Base-by-base conservation (phyloP, 1,140 invertebrate genomes). In the Temnothorax curvispinosus region DNA sequence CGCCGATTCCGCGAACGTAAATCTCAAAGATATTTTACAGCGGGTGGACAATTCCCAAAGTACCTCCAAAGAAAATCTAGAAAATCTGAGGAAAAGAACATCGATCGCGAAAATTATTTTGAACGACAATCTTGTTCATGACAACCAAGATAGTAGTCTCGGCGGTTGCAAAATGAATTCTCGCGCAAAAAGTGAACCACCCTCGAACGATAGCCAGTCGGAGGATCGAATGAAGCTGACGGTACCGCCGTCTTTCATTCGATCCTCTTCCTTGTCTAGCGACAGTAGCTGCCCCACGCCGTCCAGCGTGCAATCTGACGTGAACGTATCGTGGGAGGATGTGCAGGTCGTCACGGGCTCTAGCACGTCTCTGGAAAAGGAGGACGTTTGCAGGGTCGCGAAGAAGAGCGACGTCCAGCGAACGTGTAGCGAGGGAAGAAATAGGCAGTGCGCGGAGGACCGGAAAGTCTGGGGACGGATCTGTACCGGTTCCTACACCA, bases 401-500 rank as follows among this genome's bases (percentile, higher is more conserved):
- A 84, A 56, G 35, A 89, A n/a, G 81, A 88, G 60, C 67, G 91
- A 89, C 11, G 65, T 67, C 6, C 88, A 90, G 69, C 86, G 88
- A 72, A 86, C 85, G 21, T 85, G 75, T n/a, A 92, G 85, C 54
- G 71, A 91, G 15, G 86, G 47, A 85, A 92, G 87, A 76, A 78
- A 54, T n/a, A 91, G 76, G 5, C 86, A 87, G 1, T 78, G 76
- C 84, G 0, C 90, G 27, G 92, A 93, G 3, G 92, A 93, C 27
- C 94, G 92, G 18, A 93, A 90, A 38, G 56, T 94, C 8, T 93
- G 93, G 95, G 95, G 94, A 0, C 94, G 95, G 86, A 93, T 96
- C 6, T 96, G 96, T 82, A 95, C 94, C 0, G 96, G 96, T 0
- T 95, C 95, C 21, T 95, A 96, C 69, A 96, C 93, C 1, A 92